Evolutionary conservation across 1,140 invertebrate genomes (phyloP).

Genomic region (Mya arenaria): DNA sequence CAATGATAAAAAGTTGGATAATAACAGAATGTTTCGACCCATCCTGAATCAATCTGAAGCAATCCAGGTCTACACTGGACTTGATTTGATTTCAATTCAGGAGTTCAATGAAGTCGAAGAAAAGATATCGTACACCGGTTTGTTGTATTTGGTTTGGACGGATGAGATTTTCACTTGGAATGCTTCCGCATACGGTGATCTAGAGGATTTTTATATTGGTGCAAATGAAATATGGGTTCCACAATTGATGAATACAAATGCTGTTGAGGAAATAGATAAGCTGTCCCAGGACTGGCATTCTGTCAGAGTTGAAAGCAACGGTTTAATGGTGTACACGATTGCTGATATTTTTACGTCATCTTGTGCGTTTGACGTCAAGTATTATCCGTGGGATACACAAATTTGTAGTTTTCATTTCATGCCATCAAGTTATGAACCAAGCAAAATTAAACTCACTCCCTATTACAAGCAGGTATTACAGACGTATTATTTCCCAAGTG

Average conservation of each 20-base stretch:
- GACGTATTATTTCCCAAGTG: neutral
- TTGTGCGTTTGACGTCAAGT: slow-evolving; percentile 15
- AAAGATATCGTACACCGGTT: neutral
- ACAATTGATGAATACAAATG: slow-evolving; percentile 18
- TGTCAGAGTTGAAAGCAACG: neutral
- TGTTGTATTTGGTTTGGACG: neutral
- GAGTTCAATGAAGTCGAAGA: slow-evolving; percentile 25
- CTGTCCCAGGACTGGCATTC: neutral
- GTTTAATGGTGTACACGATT: neutral
- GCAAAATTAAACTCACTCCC: neutral
- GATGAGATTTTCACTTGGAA: slow-evolving; percentile 32
- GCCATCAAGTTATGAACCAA: neutral
- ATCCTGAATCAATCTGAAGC: neutral
- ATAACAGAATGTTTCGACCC: slow-evolving; percentile 19
- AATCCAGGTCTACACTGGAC: neutral
- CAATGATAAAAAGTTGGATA: neutral
- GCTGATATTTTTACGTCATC: neutral
- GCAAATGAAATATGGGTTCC: slow-evolving; percentile 18
- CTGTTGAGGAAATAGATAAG: neutral
- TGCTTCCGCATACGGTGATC: slow-evolving; percentile 18
- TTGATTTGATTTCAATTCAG: slow-evolving; percentile 10
- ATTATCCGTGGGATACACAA: slow-evolving; percentile 44
- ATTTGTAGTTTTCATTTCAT: neutral
- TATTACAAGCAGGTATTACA: neutral
- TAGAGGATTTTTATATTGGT: neutral